phyloP scores from a whole-genome alignment of 1,140 invertebrate genomes.

The Zaprionus tsacasi region DNA sequence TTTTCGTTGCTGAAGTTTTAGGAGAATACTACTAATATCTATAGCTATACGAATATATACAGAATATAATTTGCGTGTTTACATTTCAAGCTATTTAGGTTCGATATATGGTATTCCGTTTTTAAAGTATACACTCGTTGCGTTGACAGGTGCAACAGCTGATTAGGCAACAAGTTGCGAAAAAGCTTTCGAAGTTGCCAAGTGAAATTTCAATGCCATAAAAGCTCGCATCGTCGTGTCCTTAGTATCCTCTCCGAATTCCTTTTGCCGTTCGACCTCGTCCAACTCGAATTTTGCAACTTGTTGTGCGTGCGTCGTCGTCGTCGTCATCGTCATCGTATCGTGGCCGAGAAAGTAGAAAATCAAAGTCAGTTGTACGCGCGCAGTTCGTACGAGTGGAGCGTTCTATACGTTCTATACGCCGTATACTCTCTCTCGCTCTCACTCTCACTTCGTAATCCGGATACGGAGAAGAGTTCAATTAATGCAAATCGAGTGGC shows the following conservation, averaged over 20 bases:
- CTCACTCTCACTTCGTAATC: constrained; percentile 5
- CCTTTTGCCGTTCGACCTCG: constrained; percentile 18
- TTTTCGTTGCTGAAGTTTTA: no score
- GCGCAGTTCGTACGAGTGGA: constrained; percentile 62
- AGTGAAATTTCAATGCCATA: constrained; percentile 70
- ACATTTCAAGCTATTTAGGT: not conserved
- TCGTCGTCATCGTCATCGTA: constrained; percentile 16
- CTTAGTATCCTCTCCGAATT: constrained; percentile 5
- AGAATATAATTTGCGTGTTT: no score
- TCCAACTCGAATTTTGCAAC: constrained; percentile 69
- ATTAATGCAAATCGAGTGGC: constrained; percentile 34
- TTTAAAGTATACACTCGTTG: constrained; percentile 13
- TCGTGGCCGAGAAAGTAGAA: constrained; percentile 36
- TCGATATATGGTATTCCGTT: not conserved
- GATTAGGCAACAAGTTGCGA: constrained; percentile 81
- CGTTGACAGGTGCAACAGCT: constrained; percentile 62
- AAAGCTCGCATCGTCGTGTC: constrained; percentile 28
- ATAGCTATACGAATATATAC: no score
- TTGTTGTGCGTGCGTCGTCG: constrained; percentile 53
- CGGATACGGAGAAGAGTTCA: constrained; percentile 11
- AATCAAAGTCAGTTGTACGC: constrained; percentile 76
- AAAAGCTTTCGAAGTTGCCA: constrained; percentile 77
- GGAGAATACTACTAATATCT: no score
- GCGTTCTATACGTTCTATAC: constrained; percentile 15
- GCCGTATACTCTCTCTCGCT: constrained; percentile 1